Conservation (phyloP, 1,140 invertebrate genomes). For the Drosophila obscura region DNA sequence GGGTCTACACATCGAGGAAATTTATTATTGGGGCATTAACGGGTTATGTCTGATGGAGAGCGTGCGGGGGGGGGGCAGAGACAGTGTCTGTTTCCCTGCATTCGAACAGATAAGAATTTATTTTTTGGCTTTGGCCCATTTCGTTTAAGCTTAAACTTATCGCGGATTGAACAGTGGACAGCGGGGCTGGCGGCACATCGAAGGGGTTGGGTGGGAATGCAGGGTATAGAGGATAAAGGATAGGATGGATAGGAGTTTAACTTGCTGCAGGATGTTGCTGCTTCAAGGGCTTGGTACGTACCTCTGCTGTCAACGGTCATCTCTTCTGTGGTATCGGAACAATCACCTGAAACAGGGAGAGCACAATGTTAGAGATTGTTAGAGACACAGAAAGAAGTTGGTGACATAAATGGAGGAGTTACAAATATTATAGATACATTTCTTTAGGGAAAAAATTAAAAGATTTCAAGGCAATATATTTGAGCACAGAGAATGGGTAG, state of each 20-base stretch:
- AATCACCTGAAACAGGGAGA: conserved; percentile 73
- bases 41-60: conserved; percentile 52
- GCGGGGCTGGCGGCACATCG: too few relatives aligned
- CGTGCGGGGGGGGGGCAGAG: neutral
- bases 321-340: conserved; percentile 83
- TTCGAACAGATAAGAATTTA: conserved; percentile 61
- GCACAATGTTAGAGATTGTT: neutral
- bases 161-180: conserved; percentile 47
- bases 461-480: too few relatives aligned
- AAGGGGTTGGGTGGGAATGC: too few relatives aligned
- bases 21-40: conserved; percentile 77
- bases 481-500: too few relatives aligned
- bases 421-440: too few relatives aligned
- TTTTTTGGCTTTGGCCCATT: conserved; percentile 53
- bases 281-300: conserved; percentile 39
- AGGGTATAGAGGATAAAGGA: conserved; percentile 21
- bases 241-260: conserved; percentile 2
- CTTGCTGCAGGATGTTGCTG: neutral
- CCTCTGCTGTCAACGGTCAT: conserved; percentile 83
- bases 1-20: conserved; percentile 37
- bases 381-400: too few relatives aligned
- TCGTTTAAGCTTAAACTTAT: conserved; percentile 47
- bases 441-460: too few relatives aligned
- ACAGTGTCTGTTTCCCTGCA: conserved; percentile 45
- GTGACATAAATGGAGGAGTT: too few relatives aligned